A percentile compares a stretch with the other conserved stretches of the same genome.
phyloP scores from a whole-genome alignment of 2,113 vertebrate species.

The Rhinichthys klamathensis region DNA sequence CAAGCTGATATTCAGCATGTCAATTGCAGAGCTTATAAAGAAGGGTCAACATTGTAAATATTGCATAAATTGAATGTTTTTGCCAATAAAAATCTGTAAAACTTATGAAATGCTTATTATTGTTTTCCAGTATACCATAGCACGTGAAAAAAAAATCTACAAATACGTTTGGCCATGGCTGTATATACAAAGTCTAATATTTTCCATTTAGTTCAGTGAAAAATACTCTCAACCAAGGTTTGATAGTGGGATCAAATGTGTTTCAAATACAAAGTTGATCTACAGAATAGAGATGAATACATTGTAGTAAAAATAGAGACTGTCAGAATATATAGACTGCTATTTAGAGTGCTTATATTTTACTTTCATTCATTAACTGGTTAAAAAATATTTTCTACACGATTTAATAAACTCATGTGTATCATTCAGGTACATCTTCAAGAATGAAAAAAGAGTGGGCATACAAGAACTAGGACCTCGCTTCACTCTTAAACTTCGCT shows the following conservation, averaged over 20 bases:
- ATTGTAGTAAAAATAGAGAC: neutral
- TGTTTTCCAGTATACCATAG: too few relatives aligned
- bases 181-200: too few relatives aligned
- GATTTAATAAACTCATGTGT: neutral
- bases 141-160: too few relatives aligned
- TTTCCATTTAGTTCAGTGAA: too few relatives aligned
- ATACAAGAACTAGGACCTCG: constrained; percentile 97
- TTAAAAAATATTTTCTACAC: neutral
- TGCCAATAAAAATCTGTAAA: too few relatives aligned
- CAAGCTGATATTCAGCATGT: too few relatives aligned
- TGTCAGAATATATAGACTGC: neutral
- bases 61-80: too few relatives aligned
- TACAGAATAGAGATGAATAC: neutral
- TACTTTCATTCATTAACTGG: neutral
- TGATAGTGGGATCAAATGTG: neutral
- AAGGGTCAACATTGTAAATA: too few relatives aligned
- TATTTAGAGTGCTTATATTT: neutral
- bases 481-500: constrained; percentile 95
- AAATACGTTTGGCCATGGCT: too few relatives aligned
- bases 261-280: neutral
- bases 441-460: constrained; percentile 94
- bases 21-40: too few relatives aligned
- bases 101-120: too few relatives aligned
- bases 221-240: too few relatives aligned
- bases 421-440: constrained; percentile 87